Evolutionary conservation across 1,140 invertebrate species (phyloP), one percentile per base, ranked within the genome.

Genomic region (Lethocerus indicus): DNA sequence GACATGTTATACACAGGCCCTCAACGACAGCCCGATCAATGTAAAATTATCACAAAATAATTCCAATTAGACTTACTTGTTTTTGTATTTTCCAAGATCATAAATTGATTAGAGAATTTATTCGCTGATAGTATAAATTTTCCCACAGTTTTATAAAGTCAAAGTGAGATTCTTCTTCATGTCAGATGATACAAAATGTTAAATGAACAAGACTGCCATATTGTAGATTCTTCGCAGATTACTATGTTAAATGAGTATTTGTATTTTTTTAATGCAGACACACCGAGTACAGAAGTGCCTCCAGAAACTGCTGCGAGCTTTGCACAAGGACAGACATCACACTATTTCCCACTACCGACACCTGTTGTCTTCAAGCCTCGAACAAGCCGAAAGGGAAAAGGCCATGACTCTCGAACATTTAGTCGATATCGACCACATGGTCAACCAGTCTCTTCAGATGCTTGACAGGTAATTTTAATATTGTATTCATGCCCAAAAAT

Each of bases 241-340:
- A 32, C n/a, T 32, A 32, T 32, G 9, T 9, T 32, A 32, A 9
- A 32, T 32, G 9, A n/a, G n/a, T 9, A 32, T 9, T 32, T 32
- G 29, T 32, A n/a, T 39, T 28, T 51, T 46, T 44, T 53, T 23
- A 13, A 59, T 59, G 1, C 57, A 88, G 85, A 82, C 82, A 50
- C 85, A 87, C 63, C 78, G 83, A 24, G 87, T 93, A 32, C 87
- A 92, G 63, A 92, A 92, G 65, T 93, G 88, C 64, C 69, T 92
- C 50, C 86, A 92, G 63, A 91, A 91, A 59, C 66, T 94, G 20
- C 70, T 93, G 9, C 71, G 88, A 39, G 85, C 90, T 0, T 67
- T 96, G 41, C 89, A 94, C 64, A 95, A 95, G 61, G 94, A 98
- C 64, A 76, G 92, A 3, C 85, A 89, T 32, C 94, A 98, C 60